Evolutionary conservation across 2,113 vertebrate genomes (phyloP).

Genomic region (Hemiprocne comata): DNA sequence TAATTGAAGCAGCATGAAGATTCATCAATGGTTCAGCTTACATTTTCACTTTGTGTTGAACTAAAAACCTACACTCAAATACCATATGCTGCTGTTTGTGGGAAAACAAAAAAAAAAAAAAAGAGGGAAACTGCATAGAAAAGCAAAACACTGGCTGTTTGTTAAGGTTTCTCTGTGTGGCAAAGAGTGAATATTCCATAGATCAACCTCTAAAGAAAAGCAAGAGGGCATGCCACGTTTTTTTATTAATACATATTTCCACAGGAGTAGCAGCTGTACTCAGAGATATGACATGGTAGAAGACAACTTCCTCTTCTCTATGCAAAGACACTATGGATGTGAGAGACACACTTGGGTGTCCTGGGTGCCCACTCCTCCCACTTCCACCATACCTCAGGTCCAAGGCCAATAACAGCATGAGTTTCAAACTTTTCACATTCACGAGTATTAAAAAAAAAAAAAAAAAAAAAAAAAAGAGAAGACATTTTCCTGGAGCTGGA

Average conservation of each 20-base stretch:
- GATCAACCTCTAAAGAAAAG: not conserved
- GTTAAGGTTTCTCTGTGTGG: not conserved
- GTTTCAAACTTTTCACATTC: not conserved
- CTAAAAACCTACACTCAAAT: accelerated
- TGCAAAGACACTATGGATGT: accelerated
- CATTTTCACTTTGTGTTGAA: not conserved
- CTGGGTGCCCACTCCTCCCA: not conserved
- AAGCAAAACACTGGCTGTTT: not conserved
- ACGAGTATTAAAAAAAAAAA: not conserved
- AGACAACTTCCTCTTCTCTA: not conserved
- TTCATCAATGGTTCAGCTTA: not conserved
- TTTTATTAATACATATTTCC: not conserved
- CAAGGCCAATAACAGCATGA: not conserved
- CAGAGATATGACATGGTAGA: not conserved
- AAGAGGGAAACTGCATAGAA: too few relatives aligned
- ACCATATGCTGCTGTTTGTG: not conserved
- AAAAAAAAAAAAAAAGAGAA: too few relatives aligned
- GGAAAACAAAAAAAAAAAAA: not conserved
- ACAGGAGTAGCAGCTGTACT: not conserved
- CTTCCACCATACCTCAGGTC: accelerated
- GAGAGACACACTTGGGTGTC: not conserved
- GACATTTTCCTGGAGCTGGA: not conserved
- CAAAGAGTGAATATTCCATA: not conserved
- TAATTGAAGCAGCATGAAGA: not conserved
- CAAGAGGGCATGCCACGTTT: not conserved